These are phyloP conservation scores for Nesidiocoris tenuis DNA, from an alignment of 2,888 invertebrate species.

Conservation along the genomic window DNA sequence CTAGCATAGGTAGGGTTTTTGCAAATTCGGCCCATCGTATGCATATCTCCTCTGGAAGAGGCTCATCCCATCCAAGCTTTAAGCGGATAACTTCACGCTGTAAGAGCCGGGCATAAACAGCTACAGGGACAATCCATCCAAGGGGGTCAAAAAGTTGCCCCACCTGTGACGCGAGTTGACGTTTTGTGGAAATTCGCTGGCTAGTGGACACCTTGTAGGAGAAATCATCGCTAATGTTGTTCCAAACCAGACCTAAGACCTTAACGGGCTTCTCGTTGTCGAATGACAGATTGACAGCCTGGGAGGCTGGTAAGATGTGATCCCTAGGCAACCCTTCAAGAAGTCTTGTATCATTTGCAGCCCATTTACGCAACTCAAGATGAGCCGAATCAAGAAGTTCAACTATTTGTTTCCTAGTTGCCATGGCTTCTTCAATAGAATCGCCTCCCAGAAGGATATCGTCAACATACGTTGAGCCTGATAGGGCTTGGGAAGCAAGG, in stretches of 20 bases:
- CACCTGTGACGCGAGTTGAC: conserved; percentile 16
- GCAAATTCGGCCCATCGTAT: neutral
- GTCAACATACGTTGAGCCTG: conserved; percentile 13
- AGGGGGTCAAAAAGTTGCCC: conserved; percentile 19
- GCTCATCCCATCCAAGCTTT: conserved; percentile 13
- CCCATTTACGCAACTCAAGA: conserved; percentile 13
- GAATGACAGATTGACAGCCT: neutral
- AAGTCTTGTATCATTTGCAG: conserved; percentile 4
- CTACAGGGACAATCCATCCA: conserved; percentile 7
- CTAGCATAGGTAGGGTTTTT: neutral
- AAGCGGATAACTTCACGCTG: neutral
- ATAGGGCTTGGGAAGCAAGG: neutral
- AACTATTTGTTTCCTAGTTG: neutral
- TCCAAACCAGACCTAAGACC: conserved; percentile 17
- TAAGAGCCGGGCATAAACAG: neutral
- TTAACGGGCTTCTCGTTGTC: neutral
- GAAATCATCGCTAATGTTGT: neutral
- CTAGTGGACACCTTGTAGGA: neutral
- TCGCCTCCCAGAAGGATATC: conserved; percentile 2
- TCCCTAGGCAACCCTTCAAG: neutral
- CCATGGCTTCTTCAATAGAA: neutral
- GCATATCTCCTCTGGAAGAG: neutral
- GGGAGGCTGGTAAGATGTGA: neutral
- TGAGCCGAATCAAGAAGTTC: neutral
- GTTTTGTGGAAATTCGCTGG: neutral